Evolutionary conservation across 2,797 vertebrate genomes (phyloP), one percentile per base, ranked within the genome.

Genomic region (Onychomys arenicola): DNA sequence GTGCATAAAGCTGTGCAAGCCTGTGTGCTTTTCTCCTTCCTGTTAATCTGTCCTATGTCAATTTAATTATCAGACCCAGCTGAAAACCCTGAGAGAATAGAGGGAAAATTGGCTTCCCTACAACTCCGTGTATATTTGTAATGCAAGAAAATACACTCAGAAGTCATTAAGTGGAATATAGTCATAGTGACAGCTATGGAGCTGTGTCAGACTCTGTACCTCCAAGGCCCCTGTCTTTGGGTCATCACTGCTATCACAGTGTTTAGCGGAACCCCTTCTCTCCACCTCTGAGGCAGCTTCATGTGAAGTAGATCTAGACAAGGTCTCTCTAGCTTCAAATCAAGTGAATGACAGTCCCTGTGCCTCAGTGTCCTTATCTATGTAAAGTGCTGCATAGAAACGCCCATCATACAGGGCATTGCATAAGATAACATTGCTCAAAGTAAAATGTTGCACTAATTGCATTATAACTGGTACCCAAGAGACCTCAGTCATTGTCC

Each of bases 31-130:
- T 80, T 46, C 63, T 89, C 32, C 46, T 80, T 85, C 32, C 73
- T 80, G 27, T 85, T 92, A 46, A 80, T 91, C 59, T 40, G 65
- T 57, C 80, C 67, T 23, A 19, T 46, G 27, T 65, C 55, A 85
- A 21, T 85, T 92, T 71, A 65, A 80, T 67, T 89, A n/a, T 71
- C 90, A 81, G 73, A 34, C 93, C 85, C 63, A 34, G 71, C 13
- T 59, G 46, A 80, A 94, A 92, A 73, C 61, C 55, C 63, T 37
- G 25, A 61, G 55, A 63, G 23, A 55, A 25, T 1, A 61, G 61
- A 83, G 23, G 6, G 6, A 10, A 65, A 61, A 61, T 71, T 43
- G 73, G 77, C 52, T 57, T 89, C 61, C 40, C 32, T 71, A 73
- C 57, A 89, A 37, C 1, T 34, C 82, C 82, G 52, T 40, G 49